Evolutionary conservation across 2,113 vertebrate species (phyloP), one percentile per base, ranked within the genome.

Genomic region (Cryptoleucopteryx plumbea): DNA sequence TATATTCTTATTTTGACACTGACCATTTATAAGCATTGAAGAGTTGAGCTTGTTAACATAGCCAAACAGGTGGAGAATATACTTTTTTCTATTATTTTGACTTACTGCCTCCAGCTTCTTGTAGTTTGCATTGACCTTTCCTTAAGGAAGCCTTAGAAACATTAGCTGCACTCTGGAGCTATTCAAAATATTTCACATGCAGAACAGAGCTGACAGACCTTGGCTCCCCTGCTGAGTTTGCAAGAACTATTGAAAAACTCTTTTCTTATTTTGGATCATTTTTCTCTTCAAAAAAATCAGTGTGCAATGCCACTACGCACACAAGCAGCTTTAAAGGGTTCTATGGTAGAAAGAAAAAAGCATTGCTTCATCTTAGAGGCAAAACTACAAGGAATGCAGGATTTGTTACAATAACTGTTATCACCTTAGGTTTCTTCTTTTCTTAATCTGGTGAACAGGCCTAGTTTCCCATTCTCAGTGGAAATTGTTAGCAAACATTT

Each of bases 171-270:
- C 68, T 92, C 83, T 65, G 68, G 47, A 94, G 73, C 81, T 56
- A n/a, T 87, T 93, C 27, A 82, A 94, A 94, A 75, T 75, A 86
- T 85, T 94, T 91, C 89, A 89, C 61, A 67, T 77, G 82, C 72
- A 94, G 88, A 95, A 84, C 52, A 82, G 81, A 96, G 56, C 72
- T 92, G 75, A 94, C 65, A 95, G 86, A 82, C 66, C 82, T 79
- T 45, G 56, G 65, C 77, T 89, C 50, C 92, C 91, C 86, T 11
- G 8, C 73, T 94, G 96, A 77, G 70, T n/a, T 80, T 86, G 62
- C 58, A 73, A 56, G 45, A 95, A 90, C 78, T 89, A 40, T 7
- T 68, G 68, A 93, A 89, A 94, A 86, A 80, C 22, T 65, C 38
- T 58, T 61, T 82, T 56, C 84, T 82, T 67, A 71, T 68, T 97